phyloP scores from a whole-genome alignment of 2,113 vertebrate genomes.

The Sylvilagus bachmani region DNA sequence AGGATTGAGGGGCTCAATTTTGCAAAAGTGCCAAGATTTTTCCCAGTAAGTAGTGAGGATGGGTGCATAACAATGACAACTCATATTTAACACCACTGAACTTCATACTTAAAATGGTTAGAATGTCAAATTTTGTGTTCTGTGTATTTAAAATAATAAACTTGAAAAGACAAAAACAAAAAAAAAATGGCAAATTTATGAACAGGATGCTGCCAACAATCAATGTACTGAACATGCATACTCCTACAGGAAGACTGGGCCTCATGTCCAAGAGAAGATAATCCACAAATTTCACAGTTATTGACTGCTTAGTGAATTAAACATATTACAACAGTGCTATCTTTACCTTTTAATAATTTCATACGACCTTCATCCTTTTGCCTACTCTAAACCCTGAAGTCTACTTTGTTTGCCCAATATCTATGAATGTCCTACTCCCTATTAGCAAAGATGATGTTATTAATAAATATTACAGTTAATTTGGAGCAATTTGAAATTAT shows the following conservation, averaged over 20 bases:
- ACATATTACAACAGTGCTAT: constrained; percentile 26
- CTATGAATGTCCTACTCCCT: neutral
- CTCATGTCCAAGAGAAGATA: neutral
- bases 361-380: constrained; percentile 8
- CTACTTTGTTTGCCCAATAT: constrained; percentile 34
- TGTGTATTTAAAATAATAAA: neutral
- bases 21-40: neutral
- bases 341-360: constrained; percentile 19
- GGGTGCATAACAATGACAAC: neutral
- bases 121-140: neutral
- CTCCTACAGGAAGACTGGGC: neutral
- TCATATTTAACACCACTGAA: neutral
- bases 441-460: constrained; percentile 39
- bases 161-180: neutral
- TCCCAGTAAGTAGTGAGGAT: neutral
- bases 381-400: constrained; percentile 17
- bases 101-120: neutral
- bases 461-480: constrained; percentile 47
- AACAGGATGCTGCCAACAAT: neutral
- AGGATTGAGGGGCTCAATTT: neutral
- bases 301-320: neutral
- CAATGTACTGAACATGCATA: neutral
- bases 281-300: neutral
- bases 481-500: constrained; percentile 59
- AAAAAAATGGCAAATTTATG: neutral